These are phyloP conservation scores for Saimiri boliviensis DNA, from an alignment of 2,113 vertebrate genomes.

Conservation along the genomic window DNA sequence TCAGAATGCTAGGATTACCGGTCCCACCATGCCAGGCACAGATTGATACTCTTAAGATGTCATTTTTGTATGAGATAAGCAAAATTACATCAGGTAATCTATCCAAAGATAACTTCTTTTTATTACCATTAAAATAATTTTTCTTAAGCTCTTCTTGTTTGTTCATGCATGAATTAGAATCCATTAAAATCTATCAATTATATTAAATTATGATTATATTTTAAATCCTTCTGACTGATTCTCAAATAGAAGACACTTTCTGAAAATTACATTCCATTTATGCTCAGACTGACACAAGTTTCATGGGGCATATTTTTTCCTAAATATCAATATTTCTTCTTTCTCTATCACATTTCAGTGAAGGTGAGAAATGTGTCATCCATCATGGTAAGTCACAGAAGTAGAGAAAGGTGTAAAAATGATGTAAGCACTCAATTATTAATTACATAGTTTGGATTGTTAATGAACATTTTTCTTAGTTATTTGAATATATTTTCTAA, in stretches of 20 bases:
- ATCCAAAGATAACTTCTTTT: not conserved
- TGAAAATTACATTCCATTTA: not conserved
- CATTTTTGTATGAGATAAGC: not conserved
- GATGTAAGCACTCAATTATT: not conserved
- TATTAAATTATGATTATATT: not conserved
- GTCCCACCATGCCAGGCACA: too few species aligned
- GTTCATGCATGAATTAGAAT: not conserved
- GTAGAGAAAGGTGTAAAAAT: too few species aligned
- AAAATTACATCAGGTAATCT: not conserved
- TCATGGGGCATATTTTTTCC: not conserved
- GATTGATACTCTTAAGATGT: fast-evolving
- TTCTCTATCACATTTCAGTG: not conserved
- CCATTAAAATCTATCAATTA: not conserved
- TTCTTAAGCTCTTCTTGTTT: not conserved
- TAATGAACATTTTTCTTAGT: not conserved
- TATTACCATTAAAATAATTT: not conserved
- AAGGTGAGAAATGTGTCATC: fast-evolving
- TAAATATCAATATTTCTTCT: not conserved
- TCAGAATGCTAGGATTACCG: too few species aligned
- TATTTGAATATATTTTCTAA: not conserved
- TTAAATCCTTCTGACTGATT: not conserved
- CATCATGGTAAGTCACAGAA: not conserved
- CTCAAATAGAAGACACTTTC: not conserved
- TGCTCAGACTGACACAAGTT: not conserved
- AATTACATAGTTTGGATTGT: not conserved